These are phyloP conservation scores for Poecilia wingei DNA, from an alignment of 2,797 vertebrate species.

Conservation along the genomic window DNA sequence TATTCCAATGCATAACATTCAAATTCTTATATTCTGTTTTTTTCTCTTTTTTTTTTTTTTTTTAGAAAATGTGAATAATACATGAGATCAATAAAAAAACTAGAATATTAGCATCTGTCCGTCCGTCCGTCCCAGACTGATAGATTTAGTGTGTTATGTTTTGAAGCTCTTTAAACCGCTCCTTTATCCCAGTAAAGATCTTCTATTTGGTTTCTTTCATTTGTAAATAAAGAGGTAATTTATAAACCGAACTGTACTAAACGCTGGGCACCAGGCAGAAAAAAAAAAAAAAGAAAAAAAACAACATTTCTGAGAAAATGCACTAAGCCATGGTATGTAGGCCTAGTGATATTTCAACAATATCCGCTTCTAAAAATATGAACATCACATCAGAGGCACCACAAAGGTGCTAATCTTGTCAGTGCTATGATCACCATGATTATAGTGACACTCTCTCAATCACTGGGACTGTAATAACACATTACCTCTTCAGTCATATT, in stretches of 20 bases:
- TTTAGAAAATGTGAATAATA: neutral
- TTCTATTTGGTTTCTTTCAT: neutral
- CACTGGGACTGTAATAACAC: slow-evolving; percentile 51
- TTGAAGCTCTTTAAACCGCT: neutral
- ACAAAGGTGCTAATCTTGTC: slow-evolving; percentile 57
- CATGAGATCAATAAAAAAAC: no score
- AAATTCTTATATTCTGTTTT: neutral
- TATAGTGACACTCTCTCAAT: slow-evolving; percentile 54
- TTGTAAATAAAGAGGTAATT: neutral
- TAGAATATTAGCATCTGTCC: neutral
- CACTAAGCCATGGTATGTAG: neutral
- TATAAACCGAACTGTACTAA: neutral
- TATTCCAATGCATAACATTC: neutral
- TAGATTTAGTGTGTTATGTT: neutral
- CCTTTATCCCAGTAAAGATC: neutral
- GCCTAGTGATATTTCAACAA: slow-evolving; percentile 22
- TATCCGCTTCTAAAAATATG: slow-evolving; percentile 26
- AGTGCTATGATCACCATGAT: slow-evolving; percentile 61
- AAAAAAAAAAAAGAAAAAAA: neutral
- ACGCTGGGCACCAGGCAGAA: neutral
- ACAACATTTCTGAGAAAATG: neutral
- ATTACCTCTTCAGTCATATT: slow-evolving; percentile 34
- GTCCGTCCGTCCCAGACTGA: neutral
- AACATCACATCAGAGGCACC: slow-evolving; percentile 37
- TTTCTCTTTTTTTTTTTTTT: neutral